These are phyloP conservation scores for Parasteatoda tepidariorum DNA, from an alignment of 1,140 invertebrate species.

Conservation along the genomic window DNA sequence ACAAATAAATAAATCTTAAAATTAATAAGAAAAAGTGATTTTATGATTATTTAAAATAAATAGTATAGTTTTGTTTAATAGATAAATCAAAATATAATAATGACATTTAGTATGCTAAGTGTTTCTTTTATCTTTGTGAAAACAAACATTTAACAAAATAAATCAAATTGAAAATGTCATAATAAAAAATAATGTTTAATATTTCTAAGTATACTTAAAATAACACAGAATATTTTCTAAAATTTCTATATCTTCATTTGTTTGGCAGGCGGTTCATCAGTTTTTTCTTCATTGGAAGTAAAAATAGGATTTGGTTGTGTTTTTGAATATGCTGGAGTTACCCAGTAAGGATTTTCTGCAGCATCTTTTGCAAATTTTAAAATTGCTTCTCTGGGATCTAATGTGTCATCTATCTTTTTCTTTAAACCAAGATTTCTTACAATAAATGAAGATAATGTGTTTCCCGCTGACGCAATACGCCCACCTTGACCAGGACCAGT, in stretches of 20 bases:
- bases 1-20: too few relatives aligned
- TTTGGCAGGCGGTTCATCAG: constrained; percentile 69
- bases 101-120: too few relatives aligned
- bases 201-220: too few relatives aligned
- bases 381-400: constrained; percentile 96
- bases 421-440: constrained; percentile 93
- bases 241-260: constrained; percentile 67
- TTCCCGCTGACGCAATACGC: constrained; percentile 93
- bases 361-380: constrained; percentile 97
- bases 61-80: too few relatives aligned
- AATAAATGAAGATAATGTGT: constrained; percentile 96
- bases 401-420: constrained; percentile 90
- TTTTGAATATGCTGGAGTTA: constrained; percentile 88
- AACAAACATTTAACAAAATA: too few relatives aligned
- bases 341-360: constrained; percentile 97
- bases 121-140: too few relatives aligned
- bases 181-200: too few relatives aligned
- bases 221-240: too few relatives aligned
- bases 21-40: too few relatives aligned
- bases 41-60: too few relatives aligned
- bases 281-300: constrained; percentile 66
- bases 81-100: too few relatives aligned
- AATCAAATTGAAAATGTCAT: too few relatives aligned
- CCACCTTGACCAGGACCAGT: constrained; percentile 87
- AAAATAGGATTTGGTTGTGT: constrained; percentile 87